Evolutionary conservation across 2,888 invertebrate genomes (phyloP), one percentile per base, ranked within the genome.

Genomic region (Anticlea derivata): DNA sequence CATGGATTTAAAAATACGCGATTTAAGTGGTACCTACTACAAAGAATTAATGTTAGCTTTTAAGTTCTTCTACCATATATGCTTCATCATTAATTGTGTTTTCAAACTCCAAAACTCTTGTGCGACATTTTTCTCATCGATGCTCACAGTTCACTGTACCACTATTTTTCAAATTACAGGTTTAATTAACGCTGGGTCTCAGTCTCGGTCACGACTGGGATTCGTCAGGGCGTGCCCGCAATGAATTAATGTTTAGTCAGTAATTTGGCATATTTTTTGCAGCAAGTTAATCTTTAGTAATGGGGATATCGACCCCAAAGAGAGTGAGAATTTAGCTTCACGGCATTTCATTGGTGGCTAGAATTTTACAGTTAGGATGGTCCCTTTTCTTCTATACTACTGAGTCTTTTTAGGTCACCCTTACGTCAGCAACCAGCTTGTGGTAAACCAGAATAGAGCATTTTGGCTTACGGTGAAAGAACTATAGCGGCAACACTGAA

Each of bases 191-290:
- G 56, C 50, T 8, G 31, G 41, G 41, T 31, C 41, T 23, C 55
- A 48, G 60, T 53, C 48, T 44, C 58, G 62, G 75, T 78, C 81
- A 78, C 80, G 77, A 79, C 65, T 67, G 63, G 65, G 66, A 63
- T 69, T 66, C 61, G 66, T 70, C 62, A 65, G 68, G 85, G 86
- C 83, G 83, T 75, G 78, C 65, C 58, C 52, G 54, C 77, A 73
- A 77, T 80, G 72, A 75, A 80, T 83, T 81, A 74, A 76, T 74
- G 72, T 71, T 82, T 75, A 81, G 75, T 69, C 69, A 59, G 79
- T 76, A 80, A 83, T 83, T 80, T 78, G 78, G 73, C 71, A 60
- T 55, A 68, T 78, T 81, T 83, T 82, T 78, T 77, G 69, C 69
- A 60, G 62, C 57, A 58, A 73, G 72, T 68, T 68, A 73, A 71